Evolutionary conservation across 2,888 invertebrate genomes (phyloP).

Genomic region (Pyrrhosoma nymphula): DNA sequence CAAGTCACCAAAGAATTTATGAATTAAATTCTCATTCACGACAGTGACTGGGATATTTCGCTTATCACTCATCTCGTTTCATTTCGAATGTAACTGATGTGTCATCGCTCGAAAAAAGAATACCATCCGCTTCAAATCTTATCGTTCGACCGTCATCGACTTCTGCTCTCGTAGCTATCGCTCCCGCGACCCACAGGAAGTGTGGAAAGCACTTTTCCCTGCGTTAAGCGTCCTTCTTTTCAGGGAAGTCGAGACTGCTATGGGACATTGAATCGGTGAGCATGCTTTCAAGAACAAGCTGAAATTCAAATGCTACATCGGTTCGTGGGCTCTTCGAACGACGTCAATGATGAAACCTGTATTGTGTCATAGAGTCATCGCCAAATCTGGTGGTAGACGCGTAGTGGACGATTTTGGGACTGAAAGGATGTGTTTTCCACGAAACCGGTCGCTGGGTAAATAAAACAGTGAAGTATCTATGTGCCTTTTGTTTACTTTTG

Average conservation of each 20-base stretch:
- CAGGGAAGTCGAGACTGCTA: not conserved
- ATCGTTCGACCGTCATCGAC: not conserved
- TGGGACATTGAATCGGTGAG: not conserved
- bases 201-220: not conserved
- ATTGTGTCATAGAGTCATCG: not conserved
- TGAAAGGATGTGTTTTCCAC: too few species aligned
- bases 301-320: not conserved
- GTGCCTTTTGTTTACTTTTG: not conserved
- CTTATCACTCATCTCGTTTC: constrained; percentile 3
- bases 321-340: not conserved
- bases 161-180: not conserved
- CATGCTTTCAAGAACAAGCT: not conserved
- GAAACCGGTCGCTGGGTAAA: too few species aligned
- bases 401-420: not conserved
- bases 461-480: too few species aligned
- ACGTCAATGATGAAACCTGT: not conserved
- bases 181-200: not conserved
- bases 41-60: not conserved
- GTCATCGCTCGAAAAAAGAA: not conserved
- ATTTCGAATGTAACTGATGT: not conserved
- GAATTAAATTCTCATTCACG: not conserved
- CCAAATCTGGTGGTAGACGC: too few species aligned
- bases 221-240: not conserved
- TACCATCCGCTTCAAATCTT: not conserved
- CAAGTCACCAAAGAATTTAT: not conserved